These are phyloP conservation scores for Amphipoea lucens DNA, from an alignment of 2,888 invertebrate species.

Conservation along the genomic window DNA sequence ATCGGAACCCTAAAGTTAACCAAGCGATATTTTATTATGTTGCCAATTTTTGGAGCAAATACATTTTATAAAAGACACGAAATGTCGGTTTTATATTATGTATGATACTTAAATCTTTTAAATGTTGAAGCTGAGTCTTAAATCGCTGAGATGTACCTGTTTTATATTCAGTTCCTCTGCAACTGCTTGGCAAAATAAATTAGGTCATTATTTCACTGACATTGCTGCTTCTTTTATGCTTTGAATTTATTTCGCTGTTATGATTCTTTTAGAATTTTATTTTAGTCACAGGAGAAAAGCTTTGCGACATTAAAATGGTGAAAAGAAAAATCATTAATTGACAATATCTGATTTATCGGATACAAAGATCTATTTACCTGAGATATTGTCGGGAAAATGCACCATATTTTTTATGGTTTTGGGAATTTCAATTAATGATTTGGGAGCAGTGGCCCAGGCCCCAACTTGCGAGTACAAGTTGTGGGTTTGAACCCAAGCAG, in stretches of 20 bases:
- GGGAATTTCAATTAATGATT: not conserved
- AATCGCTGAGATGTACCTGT: conserved; percentile 40
- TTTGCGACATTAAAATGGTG: not conserved
- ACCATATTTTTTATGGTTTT: not conserved
- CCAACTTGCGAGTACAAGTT: not conserved
- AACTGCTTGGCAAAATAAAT: conserved; percentile 62
- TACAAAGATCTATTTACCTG: not conserved
- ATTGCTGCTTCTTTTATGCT: conserved; percentile 35
- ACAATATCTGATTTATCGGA: not conserved
- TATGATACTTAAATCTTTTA: conserved; percentile 35
- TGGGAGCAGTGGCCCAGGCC: not conserved
- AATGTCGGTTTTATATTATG: conserved; percentile 33
- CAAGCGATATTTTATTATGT: conserved; percentile 42
- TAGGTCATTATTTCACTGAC: conserved; percentile 60
- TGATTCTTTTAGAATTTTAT: conserved; percentile 29
- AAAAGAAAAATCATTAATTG: not conserved
- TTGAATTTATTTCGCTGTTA: conserved; percentile 44
- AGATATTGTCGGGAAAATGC: not conserved
- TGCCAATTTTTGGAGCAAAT: conserved; percentile 41
- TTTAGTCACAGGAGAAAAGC: conserved; percentile 4
- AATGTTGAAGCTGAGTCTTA: conserved; percentile 40
- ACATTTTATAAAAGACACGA: conserved; percentile 29
- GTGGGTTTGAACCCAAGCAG: not conserved
- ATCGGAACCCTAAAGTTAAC: conserved; percentile 34
- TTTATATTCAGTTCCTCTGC: conserved; percentile 58